Percentiles rank a stretch among this genome's conserved stretches.
Evolutionary conservation across 2,888 invertebrate genomes (phyloP).

Genomic region (Ormia ochracea): DNA sequence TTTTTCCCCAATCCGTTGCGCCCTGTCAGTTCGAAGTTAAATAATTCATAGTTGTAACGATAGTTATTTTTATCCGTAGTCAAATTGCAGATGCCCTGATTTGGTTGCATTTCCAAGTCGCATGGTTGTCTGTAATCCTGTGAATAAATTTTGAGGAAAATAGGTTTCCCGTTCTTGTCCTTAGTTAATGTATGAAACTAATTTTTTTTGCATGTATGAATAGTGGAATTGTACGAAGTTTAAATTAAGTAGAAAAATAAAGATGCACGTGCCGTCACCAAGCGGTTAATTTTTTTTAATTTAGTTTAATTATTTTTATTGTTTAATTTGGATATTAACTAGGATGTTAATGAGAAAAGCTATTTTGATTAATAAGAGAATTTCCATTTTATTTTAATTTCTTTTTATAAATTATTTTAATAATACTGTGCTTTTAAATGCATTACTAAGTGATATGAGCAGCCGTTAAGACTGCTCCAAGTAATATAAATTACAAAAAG

Average conservation of each 20-base stretch:
- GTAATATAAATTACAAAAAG: too few species aligned
- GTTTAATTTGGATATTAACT: background rate
- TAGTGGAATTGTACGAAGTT: background rate
- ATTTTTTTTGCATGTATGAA: conserved; percentile 15
- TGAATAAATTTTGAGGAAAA: conserved; percentile 65
- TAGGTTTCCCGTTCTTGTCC: conserved; percentile 62
- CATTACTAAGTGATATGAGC: too few species aligned
- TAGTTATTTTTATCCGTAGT: conserved; percentile 64
- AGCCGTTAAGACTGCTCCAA: too few species aligned
- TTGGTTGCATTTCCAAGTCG: conserved; percentile 58
- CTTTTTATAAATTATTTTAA: too few species aligned
- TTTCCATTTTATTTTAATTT: too few species aligned
- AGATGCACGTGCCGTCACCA: conserved; percentile 30
- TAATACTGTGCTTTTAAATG: too few species aligned
- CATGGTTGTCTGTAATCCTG: conserved; percentile 67
- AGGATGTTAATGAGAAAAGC: background rate
- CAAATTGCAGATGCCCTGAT: conserved; percentile 65
- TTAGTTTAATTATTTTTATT: conserved; percentile 10
- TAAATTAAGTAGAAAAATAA: conserved; percentile 4
- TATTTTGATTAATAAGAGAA: too few species aligned
- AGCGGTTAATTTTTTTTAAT: background rate
- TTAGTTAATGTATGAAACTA: conserved; percentile 51
- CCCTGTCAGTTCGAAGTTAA: conserved; percentile 80
- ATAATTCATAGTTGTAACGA: conserved; percentile 70
- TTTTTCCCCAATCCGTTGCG: conserved; percentile 81